phyloP scores from a whole-genome alignment of 2,797 vertebrate species.

The Leptodactylus fallax region DNA sequence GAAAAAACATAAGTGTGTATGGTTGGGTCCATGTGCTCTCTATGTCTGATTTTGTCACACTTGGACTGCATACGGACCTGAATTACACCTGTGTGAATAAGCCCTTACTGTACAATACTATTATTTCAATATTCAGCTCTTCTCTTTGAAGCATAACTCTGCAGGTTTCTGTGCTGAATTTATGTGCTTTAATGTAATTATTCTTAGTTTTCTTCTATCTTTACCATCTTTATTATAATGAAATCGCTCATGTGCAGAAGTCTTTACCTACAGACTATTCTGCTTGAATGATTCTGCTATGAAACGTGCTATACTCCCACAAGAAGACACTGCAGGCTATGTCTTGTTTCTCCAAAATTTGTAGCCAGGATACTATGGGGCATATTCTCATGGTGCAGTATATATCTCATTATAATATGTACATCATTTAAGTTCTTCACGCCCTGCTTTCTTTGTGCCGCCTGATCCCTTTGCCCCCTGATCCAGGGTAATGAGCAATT shows the following conservation, averaged over 20 bases:
- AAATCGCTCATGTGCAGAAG: background rate
- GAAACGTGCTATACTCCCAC: background rate
- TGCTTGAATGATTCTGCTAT: background rate
- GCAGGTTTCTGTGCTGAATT: no score
- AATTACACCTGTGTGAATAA: no score
- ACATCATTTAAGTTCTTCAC: slow-evolving; percentile 40
- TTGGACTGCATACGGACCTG: no score
- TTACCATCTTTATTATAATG: no score
- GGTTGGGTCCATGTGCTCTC: no score
- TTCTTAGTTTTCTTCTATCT: background rate
- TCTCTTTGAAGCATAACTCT: no score
- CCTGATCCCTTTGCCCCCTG: slow-evolving; percentile 47
- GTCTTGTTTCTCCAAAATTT: background rate
- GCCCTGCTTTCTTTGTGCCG: slow-evolving; percentile 38
- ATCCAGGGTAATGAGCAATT: slow-evolving; percentile 56
- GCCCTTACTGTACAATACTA: no score
- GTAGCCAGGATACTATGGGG: slow-evolving; percentile 9
- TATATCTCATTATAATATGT: slow-evolving; percentile 49
- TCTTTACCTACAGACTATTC: background rate
- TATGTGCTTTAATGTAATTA: no score
- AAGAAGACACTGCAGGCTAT: background rate
- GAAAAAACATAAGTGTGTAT: no score
- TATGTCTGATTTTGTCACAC: no score
- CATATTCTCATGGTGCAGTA: slow-evolving; percentile 15
- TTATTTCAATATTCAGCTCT: no score